Percentiles rank a stretch among this genome's conserved stretches.
These are phyloP conservation scores for Danaus plexippus DNA, from an alignment of 1,140 invertebrate species.

Conservation along the genomic window DNA sequence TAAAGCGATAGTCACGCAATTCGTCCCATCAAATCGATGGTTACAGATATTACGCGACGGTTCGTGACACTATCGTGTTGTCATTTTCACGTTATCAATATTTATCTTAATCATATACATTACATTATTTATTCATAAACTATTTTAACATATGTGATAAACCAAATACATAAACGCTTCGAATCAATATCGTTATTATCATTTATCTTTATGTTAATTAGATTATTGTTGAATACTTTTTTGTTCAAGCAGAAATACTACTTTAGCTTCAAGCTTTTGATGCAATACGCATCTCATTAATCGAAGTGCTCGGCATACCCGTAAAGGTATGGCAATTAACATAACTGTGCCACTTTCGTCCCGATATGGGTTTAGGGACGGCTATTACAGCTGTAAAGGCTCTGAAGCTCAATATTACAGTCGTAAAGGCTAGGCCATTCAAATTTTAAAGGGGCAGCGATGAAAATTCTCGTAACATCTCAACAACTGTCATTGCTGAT, in stretches of 20 bases:
- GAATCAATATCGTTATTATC: too few relatives aligned
- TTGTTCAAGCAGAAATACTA: not conserved
- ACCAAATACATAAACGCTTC: too few relatives aligned
- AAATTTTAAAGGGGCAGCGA: conserved; percentile 9
- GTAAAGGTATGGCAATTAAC: conserved; percentile 33
- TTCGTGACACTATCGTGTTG: too few relatives aligned
- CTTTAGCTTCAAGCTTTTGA: not conserved
- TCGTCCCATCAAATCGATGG: conserved; percentile 33
- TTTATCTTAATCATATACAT: too few relatives aligned
- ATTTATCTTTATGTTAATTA: not conserved
- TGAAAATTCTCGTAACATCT: conserved; percentile 1
- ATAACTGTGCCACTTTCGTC: conserved; percentile 17
- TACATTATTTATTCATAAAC: too few relatives aligned
- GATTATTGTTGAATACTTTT: conserved; percentile 12
- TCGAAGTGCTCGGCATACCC: conserved; percentile 24
- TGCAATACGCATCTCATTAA: conserved; percentile 17
- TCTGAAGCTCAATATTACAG: conserved; percentile 7
- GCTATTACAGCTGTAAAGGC: conserved; percentile 9
- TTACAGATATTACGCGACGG: conserved; percentile 19
- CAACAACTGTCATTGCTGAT: too few relatives aligned
- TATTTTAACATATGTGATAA: too few relatives aligned
- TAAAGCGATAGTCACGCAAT: conserved; percentile 20
- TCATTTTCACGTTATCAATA: too few relatives aligned
- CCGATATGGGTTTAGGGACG: conserved; percentile 17
- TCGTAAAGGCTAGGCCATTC: conserved; percentile 17